phyloP scores from a whole-genome alignment of 2,797 vertebrate species.

The Pogonophryne albipinna region DNA sequence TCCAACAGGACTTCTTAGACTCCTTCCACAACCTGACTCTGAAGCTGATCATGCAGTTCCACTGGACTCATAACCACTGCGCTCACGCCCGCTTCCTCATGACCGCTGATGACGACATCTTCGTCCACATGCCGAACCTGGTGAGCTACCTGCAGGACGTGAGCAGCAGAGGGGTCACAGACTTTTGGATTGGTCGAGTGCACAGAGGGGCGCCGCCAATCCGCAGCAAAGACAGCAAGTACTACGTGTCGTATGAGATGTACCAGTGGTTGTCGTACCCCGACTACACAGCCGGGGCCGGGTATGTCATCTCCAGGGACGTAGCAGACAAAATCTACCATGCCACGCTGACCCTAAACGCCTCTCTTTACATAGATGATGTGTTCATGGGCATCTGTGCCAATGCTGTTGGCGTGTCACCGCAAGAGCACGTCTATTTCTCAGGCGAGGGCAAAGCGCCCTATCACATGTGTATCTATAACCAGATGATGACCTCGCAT shows the following conservation, averaged over 20 bases:
- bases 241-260: constrained; percentile 92
- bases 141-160: constrained; percentile 89
- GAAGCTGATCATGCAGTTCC: constrained; percentile 94
- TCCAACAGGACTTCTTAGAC: constrained; percentile 96
- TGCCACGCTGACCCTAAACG: constrained; percentile 91
- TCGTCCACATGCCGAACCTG: constrained; percentile 96
- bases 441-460: constrained; percentile 94
- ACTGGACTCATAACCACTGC: constrained; percentile 92
- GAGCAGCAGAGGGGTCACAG: constrained; percentile 77
- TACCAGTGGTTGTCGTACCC: constrained; percentile 95
- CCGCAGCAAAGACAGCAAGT: constrained; percentile 92
- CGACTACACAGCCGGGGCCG: constrained; percentile 95
- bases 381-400: constrained; percentile 98
- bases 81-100: constrained; percentile 93
- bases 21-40: constrained; percentile 96
- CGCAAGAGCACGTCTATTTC: constrained; percentile 92
- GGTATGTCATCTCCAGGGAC: constrained; percentile 92
- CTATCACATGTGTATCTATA: constrained; percentile 93
- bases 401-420: constrained; percentile 89
- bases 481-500: constrained; percentile 97
- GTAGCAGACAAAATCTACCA: constrained; percentile 91
- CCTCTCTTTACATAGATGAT: constrained; percentile 95
- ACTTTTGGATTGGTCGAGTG: constrained; percentile 94
- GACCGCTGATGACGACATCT: constrained; percentile 96
- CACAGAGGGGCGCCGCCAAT: constrained; percentile 91